Base-by-base conservation (phyloP, 2,888 invertebrate genomes). In the Latrodectus elegans region DNA sequence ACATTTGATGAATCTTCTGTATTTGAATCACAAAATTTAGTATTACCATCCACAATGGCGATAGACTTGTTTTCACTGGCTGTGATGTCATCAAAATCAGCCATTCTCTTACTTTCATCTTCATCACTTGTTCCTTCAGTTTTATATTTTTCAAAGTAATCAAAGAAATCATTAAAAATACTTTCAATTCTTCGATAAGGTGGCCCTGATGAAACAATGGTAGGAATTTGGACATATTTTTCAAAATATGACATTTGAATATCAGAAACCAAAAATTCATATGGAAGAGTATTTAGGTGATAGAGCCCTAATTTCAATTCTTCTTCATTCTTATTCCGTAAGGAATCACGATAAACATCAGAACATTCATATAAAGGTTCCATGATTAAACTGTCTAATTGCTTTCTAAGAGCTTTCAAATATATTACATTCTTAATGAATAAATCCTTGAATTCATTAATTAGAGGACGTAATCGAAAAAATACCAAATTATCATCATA, bases 341-440 rank as follows among this genome's bases (percentile, higher is more conserved):
- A 0, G 0, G 53, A 65, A n/a, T 80, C 12, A 10, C 77, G n/a
- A 51, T 81, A 81, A 11, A 49, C 49, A n/a, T 81, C 77, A 55
- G 60, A 51, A 1, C 49, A 71, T 55, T 49, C 67, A 4, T 15
- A 49, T 9, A 81, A 22, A 52, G 86, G 81, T 6, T 12, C 14
- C 8, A 77, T 17, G 22, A 81, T 3, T 8, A 49, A 22, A 9
- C 17, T n/a, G 9, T 38, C 9, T 11, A 81, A 15, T 22, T 87
- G 49, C 11, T 73, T 8, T 15, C 51, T 70, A 10, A 87, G 26
- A 9, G 55, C 10, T 22, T 15, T 71, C 22, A 87, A 52, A 60
- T 87, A 87, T 9, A 81, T 17, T 0, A 70, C 65, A 60, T 81
- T 81, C n/a, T 87, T 81, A 10, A 81, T 65, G 8, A 81, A 17